Base-by-base conservation (phyloP, 2,797 vertebrate species). In the Brachymystax lenok region DNA sequence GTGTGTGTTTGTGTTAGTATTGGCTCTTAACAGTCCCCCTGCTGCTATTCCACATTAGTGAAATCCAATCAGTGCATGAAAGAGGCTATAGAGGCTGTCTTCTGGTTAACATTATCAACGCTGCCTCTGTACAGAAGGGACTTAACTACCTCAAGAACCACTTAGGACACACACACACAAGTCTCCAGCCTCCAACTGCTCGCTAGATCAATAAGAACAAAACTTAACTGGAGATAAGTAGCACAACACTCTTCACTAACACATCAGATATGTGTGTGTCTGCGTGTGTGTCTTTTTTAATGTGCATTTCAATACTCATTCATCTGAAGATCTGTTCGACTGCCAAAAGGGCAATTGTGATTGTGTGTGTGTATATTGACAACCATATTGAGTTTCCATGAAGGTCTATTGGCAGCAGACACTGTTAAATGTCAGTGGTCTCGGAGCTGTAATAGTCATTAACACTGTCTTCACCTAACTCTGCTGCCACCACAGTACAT, bases 191-290 rank as follows among this genome's bases (percentile, higher is more conserved):
- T 72, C 54, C 50, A 79, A 40, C 46, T 51, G 35, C 67, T 80
- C 67, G 64, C 73, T 82, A 82, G 86, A 79, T 80, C 69, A 86
- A 84, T 83, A 80, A 79, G 71, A 74, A 50, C 56, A 69, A 81
- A 84, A 77, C 16, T 1, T 28, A 3, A 12, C 19, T 21, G 75
- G 83, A 82, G 82, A 84, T 68, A 80, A 86, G 83, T 69, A 80
- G 35, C 68, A 6, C n/a, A 6, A 59, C 6, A 59, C 54, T 59
- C 54, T 59, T n/a, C 54, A 59, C 6, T n/a, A 59, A 59, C 19
- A 59, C 54, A 59, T 59, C 19, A 59, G 17, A n/a, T 46, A 46
- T 59, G 19, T 59, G 54, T n/a, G 54, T 59, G 13, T 67, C 68
- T 64, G 64, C 73, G 40, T 59, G 13, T 5, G 50, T 51, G 17